Evolutionary conservation across 2,797 vertebrate species (phyloP).

Genomic region (Bothrops alternatus): DNA sequence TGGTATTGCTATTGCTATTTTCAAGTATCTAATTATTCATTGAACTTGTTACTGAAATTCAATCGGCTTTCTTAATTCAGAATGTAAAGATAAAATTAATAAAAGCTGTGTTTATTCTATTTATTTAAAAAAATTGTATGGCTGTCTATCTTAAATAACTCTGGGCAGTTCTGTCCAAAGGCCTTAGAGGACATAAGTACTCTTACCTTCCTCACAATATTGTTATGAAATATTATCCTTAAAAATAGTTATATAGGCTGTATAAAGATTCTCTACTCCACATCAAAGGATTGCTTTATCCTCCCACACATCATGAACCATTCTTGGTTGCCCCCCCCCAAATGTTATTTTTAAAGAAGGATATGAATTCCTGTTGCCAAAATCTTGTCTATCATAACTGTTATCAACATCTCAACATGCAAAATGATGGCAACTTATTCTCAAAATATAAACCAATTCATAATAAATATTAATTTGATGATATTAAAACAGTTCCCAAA

Average conservation of each 20-base stretch:
- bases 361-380: background rate
- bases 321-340: background rate
- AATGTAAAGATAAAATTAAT: background rate
- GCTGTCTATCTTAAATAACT: too few species aligned
- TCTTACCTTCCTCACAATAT: background rate
- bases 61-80: background rate
- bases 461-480: background rate
- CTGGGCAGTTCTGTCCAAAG: background rate
- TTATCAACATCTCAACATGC: background rate
- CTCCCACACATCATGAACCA: too few species aligned
- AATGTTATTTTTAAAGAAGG: background rate
- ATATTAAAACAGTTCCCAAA: background rate
- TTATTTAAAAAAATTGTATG: too few species aligned
- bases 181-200: background rate
- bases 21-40: background rate
- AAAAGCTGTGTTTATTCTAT: too few species aligned
- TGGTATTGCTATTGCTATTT: too few species aligned
- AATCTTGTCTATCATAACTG: background rate
- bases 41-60: background rate
- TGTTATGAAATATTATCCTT: background rate
- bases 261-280: too few species aligned
- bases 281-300: too few species aligned
- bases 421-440: background rate
- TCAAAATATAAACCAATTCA: background rate
- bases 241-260: too few species aligned